Conservation (phyloP, 1,140 invertebrate species). For the Caenorhabditis brenneri region DNA sequence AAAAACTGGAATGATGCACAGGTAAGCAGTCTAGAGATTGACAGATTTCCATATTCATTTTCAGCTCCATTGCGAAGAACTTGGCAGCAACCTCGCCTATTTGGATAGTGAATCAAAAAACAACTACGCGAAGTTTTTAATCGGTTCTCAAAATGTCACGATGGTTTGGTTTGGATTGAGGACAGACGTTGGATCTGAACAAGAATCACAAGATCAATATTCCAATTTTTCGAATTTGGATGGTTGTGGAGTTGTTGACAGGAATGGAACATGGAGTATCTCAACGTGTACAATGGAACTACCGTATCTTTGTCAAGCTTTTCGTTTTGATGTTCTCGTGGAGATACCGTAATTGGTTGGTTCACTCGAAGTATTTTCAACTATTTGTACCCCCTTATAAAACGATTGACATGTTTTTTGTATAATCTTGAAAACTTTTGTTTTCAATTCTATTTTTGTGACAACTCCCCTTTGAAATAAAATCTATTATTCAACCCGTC, state of each 20-base stretch:
- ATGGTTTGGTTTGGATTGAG: slow-evolving; percentile 6
- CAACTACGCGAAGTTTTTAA: not conserved
- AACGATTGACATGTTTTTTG: too few relatives aligned
- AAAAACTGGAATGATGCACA: slow-evolving; percentile 15
- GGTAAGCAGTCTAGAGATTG: too few relatives aligned
- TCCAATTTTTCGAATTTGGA: not conserved
- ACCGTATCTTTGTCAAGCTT: slow-evolving; percentile 16
- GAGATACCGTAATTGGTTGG: not conserved
- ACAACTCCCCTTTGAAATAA: not conserved
- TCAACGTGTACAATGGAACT: not conserved
- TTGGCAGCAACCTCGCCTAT: not conserved
- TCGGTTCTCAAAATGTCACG: not conserved
- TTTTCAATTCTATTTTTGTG: not conserved
- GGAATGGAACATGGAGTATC: not conserved
- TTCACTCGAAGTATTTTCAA: not conserved
- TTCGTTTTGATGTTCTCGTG: not conserved
- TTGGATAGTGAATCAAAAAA: slow-evolving; percentile 21
- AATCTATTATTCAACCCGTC: not conserved
- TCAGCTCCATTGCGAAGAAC: not conserved
- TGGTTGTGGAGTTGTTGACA: not conserved
- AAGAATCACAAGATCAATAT: not conserved
- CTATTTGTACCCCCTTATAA: too few relatives aligned
- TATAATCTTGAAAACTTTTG: too few relatives aligned
- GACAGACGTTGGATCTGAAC: not conserved
- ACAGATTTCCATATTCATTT: too few relatives aligned